Percentiles rank a stretch among this genome's conserved stretches.
phyloP scores from a whole-genome alignment of 1,140 invertebrate genomes.

The Palaemon carinicauda region DNA sequence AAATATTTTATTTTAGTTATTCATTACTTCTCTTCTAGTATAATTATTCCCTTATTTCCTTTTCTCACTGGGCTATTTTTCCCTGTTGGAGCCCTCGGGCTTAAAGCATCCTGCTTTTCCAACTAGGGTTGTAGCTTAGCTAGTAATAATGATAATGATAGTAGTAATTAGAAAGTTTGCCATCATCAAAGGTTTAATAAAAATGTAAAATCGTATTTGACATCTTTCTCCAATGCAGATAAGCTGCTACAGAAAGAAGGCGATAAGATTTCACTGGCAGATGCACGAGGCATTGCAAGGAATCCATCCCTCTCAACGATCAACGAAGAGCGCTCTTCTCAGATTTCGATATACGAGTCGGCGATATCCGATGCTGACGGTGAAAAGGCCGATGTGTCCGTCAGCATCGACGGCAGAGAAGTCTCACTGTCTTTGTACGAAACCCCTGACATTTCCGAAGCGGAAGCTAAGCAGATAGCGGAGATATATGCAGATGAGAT shows the following conservation, averaged over 20 bases:
- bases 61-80: too few relatives aligned
- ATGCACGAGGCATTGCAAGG: constrained; percentile 70
- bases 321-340: constrained; percentile 87
- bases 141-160: too few relatives aligned
- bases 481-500: constrained; percentile 94
- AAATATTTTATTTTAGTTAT: too few relatives aligned
- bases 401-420: constrained; percentile 90
- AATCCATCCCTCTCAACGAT: constrained; percentile 87
- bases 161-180: too few relatives aligned
- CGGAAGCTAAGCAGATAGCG: constrained; percentile 88
- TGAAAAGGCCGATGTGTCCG: constrained; percentile 83
- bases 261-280: constrained; percentile 13
- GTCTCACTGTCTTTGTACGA: constrained; percentile 89
- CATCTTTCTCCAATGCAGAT: constrained; percentile 41
- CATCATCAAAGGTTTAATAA: too few relatives aligned
- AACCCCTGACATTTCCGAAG: constrained; percentile 89
- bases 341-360: constrained; percentile 80
- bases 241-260: constrained; percentile 57
- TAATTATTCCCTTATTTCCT: too few relatives aligned
- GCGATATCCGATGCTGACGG: constrained; percentile 74
- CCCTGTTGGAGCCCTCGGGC: too few relatives aligned
- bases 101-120: too few relatives aligned
- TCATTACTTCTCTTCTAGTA: too few relatives aligned
- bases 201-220: background rate
- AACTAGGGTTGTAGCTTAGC: too few relatives aligned